Evolutionary conservation across 1,140 invertebrate genomes (phyloP).

Genomic region (Aphaenogaster rudis): DNA sequence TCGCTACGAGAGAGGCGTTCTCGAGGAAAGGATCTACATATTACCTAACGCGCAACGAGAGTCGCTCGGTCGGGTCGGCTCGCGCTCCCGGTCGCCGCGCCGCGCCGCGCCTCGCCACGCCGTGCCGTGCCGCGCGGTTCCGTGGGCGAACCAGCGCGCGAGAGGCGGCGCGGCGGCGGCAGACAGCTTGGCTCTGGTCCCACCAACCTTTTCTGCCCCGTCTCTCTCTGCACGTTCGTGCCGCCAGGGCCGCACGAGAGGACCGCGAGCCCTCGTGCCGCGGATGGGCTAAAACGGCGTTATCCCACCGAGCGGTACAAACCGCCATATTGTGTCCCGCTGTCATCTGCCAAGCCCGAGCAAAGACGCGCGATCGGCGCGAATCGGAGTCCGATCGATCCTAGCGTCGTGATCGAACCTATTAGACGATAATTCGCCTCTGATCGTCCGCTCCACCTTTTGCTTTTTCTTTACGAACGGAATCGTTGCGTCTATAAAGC

Average conservation of each 20-base stretch:
- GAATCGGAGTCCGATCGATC: background rate
- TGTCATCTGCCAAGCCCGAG: slow-evolving; percentile 30
- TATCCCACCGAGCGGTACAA: slow-evolving; percentile 19
- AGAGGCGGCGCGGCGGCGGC: slow-evolving; percentile 78
- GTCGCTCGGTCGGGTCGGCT: slow-evolving; percentile 15
- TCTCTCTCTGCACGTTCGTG: slow-evolving; percentile 63
- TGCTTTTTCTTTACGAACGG: background rate
- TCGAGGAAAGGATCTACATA: slow-evolving; percentile 58
- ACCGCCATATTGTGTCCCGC: slow-evolving; percentile 45
- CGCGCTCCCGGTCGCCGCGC: slow-evolving; percentile 18
- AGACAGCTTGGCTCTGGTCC: slow-evolving; percentile 86
- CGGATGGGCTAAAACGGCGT: background rate
- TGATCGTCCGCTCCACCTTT: background rate
- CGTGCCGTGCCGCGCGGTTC: background rate
- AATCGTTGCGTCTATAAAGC: background rate
- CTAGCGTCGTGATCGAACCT: background rate
- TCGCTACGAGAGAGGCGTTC: slow-evolving; percentile 32
- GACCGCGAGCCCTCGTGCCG: slow-evolving; percentile 4
- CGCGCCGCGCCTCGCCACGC: background rate
- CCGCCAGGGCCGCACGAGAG: slow-evolving; percentile 45
- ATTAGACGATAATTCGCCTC: background rate
- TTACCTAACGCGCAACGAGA: slow-evolving; percentile 61
- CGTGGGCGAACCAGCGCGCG: slow-evolving; percentile 79
- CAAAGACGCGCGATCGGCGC: background rate
- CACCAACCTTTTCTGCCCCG: slow-evolving; percentile 80